A percentile compares a stretch with the other conserved stretches of the same genome.
These are phyloP conservation scores for Heliopora coerulea DNA, from an alignment of 92 coral and sea anemone genomes.

Conservation along the genomic window DNA sequence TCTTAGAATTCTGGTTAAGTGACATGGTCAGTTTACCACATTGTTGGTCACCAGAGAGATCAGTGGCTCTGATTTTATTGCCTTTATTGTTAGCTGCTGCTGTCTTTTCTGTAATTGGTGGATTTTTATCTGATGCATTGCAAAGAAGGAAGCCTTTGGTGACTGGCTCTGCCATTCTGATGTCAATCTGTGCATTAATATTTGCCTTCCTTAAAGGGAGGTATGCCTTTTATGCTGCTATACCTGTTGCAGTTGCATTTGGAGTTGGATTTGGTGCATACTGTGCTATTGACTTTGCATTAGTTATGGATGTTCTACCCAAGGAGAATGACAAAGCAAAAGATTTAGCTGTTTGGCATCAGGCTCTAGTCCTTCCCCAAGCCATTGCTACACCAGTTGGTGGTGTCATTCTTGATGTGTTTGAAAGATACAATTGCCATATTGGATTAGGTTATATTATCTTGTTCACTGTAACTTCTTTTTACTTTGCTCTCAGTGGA, in stretches of 20 bases:
- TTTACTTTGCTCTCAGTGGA: constrained; percentile 94
- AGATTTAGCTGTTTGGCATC: constrained; percentile 99
- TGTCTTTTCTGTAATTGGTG: constrained; percentile 87
- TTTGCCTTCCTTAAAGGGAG: constrained; percentile 88
- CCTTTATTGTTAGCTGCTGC: constrained; percentile 93
- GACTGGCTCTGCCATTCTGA: constrained; percentile 90
- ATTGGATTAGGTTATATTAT: constrained; percentile 98
- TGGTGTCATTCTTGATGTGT: constrained; percentile 85
- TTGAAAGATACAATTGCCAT: constrained; percentile 88
- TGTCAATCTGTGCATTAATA: constrained; percentile 95
- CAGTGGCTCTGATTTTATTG: constrained; percentile 86
- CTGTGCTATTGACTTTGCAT: constrained; percentile 96
- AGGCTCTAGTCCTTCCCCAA: constrained; percentile 99
- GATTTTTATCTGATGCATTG: constrained; percentile 87
- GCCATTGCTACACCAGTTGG: constrained; percentile 98
- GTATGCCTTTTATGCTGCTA: constrained; percentile 94
- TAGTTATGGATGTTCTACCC: constrained; percentile 98
- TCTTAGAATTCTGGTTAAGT: constrained; percentile 95
- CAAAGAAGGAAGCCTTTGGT: constrained; percentile 93
- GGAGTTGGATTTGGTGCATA: constrained; percentile 98
- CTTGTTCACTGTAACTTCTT: constrained; percentile 88
- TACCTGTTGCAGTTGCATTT: constrained; percentile 90
- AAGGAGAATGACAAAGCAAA: constrained; percentile 98
- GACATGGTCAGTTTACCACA: constrained; percentile 94
- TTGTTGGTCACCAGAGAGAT: constrained; percentile 98